Evolutionary conservation across 2,113 vertebrate species (phyloP).

Genomic region (Pygathrix nemaeus): DNA sequence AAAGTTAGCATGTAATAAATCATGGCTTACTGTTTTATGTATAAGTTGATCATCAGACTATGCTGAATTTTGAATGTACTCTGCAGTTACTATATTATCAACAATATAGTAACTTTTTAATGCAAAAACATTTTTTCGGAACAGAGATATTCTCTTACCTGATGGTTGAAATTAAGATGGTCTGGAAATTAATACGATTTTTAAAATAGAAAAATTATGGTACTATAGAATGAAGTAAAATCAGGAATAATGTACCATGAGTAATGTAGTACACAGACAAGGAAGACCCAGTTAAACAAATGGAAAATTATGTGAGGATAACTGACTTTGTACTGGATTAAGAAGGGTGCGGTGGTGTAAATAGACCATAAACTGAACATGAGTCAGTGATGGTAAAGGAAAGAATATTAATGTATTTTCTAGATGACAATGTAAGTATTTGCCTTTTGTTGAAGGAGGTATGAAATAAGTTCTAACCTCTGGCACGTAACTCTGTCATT

Average conservation of each 20-base stretch:
- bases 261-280: not conserved
- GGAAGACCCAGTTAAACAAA: not conserved
- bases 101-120: not conserved
- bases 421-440: not conserved
- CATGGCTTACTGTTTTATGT: not conserved
- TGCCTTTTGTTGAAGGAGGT: not conserved
- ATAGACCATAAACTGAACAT: not conserved
- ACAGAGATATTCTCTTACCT: not conserved
- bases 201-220: not conserved
- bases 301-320: not conserved
- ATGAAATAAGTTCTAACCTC: not conserved
- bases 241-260: not conserved
- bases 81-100: not conserved
- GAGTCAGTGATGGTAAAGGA: not conserved
- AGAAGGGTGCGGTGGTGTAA: not conserved
- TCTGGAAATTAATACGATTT: not conserved
- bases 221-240: slow-evolving; percentile 13
- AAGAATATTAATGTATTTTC: not conserved
- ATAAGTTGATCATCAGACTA: not conserved
- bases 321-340: not conserved
- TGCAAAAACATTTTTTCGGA: not conserved
- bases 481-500: not conserved
- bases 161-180: not conserved
- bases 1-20: not conserved
- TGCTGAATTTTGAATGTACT: not conserved